Percentiles rank a stretch among this genome's conserved stretches.
These are phyloP conservation scores for Sus scrofa DNA, from an alignment of 2,113 vertebrate species.

Conservation along the genomic window DNA sequence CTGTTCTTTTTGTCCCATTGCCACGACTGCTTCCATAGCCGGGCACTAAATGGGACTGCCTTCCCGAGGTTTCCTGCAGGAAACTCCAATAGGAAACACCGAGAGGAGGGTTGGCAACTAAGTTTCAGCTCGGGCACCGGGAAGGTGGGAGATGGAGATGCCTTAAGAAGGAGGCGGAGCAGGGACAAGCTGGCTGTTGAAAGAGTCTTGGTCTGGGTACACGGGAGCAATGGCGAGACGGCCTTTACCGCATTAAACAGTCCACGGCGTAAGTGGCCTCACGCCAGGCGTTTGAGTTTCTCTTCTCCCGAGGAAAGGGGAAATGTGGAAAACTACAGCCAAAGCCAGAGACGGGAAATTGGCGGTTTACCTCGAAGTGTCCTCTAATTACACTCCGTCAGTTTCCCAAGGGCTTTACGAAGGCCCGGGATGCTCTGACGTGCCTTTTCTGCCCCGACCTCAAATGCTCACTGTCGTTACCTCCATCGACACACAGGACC, in stretches of 20 bases:
- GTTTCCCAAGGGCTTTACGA: neutral
- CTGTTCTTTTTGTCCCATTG: too few relatives aligned
- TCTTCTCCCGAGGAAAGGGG: neutral
- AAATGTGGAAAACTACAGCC: fast-evolving
- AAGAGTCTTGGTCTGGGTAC: fast-evolving
- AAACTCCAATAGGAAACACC: neutral
- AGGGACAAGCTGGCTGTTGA: fast-evolving
- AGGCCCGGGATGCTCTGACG: fast-evolving
- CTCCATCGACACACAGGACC: fast-evolving
- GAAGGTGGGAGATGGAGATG: fast-evolving
- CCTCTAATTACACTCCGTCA: fast-evolving
- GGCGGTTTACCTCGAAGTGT: fast-evolving
- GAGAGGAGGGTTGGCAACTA: neutral
- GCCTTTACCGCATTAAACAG: fast-evolving
- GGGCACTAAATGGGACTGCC: fast-evolving
- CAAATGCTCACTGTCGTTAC: fast-evolving
- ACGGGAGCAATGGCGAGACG: fast-evolving
- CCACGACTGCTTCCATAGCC: fast-evolving
- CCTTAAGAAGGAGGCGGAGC: fast-evolving
- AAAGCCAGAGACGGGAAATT: neutral
- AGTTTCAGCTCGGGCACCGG: too few relatives aligned
- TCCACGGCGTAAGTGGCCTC: fast-evolving
- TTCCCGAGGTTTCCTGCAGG: neutral
- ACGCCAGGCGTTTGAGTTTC: fast-evolving
- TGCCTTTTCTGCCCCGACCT: neutral